phyloP scores from a whole-genome alignment of 2,113 vertebrate genomes.

The Callipepla californica region DNA sequence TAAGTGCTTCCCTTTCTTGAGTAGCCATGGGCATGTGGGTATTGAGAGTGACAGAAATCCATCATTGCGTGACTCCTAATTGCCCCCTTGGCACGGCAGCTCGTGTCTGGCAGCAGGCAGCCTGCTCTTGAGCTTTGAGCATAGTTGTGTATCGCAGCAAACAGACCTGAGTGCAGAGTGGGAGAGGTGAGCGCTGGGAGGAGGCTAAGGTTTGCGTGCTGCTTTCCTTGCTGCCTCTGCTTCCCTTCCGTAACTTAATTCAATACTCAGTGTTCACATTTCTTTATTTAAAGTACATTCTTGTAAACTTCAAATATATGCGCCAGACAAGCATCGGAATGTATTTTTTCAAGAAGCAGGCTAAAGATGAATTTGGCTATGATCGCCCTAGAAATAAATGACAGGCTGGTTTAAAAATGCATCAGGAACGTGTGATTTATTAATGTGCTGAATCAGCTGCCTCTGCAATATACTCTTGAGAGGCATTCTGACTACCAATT shows the following conservation, averaged over 20 bases:
- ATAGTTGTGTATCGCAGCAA: background rate
- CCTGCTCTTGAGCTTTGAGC: background rate
- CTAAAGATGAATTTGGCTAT: background rate
- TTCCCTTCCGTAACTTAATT: background rate
- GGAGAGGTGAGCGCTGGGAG: background rate
- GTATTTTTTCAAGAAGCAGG: background rate
- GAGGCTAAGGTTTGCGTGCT: fast-evolving
- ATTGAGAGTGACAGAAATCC: background rate
- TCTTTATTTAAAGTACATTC: background rate
- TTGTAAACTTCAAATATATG: background rate
- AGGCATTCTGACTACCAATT: background rate
- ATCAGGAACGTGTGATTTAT: background rate
- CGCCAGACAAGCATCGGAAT: background rate
- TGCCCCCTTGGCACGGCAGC: background rate
- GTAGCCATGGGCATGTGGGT: fast-evolving
- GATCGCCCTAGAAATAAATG: background rate
- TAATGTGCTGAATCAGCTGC: background rate
- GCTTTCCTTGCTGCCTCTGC: fast-evolving
- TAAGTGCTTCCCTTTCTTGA: background rate
- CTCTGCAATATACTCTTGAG: background rate
- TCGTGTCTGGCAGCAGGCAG: background rate
- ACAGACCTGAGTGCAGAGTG: background rate
- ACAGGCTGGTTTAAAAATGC: background rate
- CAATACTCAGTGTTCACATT: background rate
- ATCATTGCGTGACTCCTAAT: background rate